Evolutionary conservation across 1,140 invertebrate genomes (phyloP).

Genomic region (Goniozus legneri): DNA sequence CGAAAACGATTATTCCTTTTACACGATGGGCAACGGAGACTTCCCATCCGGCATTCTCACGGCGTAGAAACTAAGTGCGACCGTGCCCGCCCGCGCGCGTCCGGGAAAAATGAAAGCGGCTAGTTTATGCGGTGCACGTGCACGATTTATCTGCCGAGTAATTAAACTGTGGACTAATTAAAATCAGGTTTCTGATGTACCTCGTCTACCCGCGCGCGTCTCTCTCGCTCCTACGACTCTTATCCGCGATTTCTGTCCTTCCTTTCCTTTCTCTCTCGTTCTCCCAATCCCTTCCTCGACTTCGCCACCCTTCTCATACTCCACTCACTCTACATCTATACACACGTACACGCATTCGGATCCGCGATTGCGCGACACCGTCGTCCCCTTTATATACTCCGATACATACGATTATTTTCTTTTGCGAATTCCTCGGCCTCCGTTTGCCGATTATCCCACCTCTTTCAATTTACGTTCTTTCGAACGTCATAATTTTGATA

Average conservation of each 20-base stretch:
- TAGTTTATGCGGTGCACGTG: conserved; percentile 57
- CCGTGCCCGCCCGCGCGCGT: conserved; percentile 33
- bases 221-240: conserved; percentile 4
- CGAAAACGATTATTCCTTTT: too few relatives aligned
- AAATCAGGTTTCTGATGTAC: conserved; percentile 57
- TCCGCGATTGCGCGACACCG: too few relatives aligned
- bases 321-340: too few relatives aligned
- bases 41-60: conserved; percentile 46
- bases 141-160: conserved; percentile 57
- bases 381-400: too few relatives aligned
- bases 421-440: too few relatives aligned
- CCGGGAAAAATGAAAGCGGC: conserved; percentile 53
- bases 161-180: conserved; percentile 58
- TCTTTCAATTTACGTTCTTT: too few relatives aligned
- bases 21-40: conserved; percentile 22
- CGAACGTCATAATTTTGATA: too few relatives aligned
- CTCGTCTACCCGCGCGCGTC: conserved; percentile 22
- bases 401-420: too few relatives aligned
- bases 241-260: conserved; percentile 19
- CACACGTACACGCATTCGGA: too few relatives aligned
- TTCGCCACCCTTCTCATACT: conserved; percentile 9
- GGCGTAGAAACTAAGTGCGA: conserved; percentile 39
- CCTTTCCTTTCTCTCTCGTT: conserved; percentile 16
- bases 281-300: conserved; percentile 14
- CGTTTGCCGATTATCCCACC: too few relatives aligned